Evolutionary conservation across 1,140 invertebrate genomes (phyloP).

Genomic region (Cyphomyrmex costatus): DNA sequence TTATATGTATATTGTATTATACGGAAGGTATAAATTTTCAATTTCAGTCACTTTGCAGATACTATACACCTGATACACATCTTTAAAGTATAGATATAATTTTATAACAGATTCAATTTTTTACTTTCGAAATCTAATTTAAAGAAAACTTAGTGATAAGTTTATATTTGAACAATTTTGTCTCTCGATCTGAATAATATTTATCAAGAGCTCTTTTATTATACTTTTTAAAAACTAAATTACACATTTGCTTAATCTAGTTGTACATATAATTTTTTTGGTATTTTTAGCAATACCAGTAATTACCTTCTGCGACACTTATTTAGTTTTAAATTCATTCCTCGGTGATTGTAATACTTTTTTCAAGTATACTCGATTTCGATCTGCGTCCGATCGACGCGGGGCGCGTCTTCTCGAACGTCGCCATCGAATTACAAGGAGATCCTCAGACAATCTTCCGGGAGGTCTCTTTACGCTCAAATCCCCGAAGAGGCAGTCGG

Average conservation of each 20-base stretch:
- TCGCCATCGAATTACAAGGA: slow-evolving; percentile 69
- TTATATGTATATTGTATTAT: too few species aligned
- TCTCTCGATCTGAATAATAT: slow-evolving; percentile 1
- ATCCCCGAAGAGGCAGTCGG: slow-evolving; percentile 70
- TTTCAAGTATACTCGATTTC: slow-evolving; percentile 61
- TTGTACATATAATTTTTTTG: neutral
- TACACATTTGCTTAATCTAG: neutral
- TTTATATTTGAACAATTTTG: slow-evolving; percentile 10
- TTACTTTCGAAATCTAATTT: neutral
- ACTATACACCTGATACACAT: too few species aligned
- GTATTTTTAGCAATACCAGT: slow-evolving; percentile 4
- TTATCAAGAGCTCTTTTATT: neutral
- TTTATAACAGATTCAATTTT: neutral
- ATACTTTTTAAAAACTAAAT: neutral
- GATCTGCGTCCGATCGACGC: slow-evolving; percentile 42
- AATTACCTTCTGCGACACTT: slow-evolving; percentile 6
- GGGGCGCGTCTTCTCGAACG: slow-evolving; percentile 33
- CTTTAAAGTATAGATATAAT: neutral
- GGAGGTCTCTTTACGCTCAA: slow-evolving; percentile 67
- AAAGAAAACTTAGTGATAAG: neutral
- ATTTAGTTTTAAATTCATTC: neutral
- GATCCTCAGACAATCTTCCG: slow-evolving; percentile 63
- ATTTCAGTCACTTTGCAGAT: too few species aligned
- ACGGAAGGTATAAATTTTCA: too few species aligned
- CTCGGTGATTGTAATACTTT: slow-evolving; percentile 42